Base-by-base conservation (phyloP, 1,140 invertebrate species). In the Lucilia sericata region DNA sequence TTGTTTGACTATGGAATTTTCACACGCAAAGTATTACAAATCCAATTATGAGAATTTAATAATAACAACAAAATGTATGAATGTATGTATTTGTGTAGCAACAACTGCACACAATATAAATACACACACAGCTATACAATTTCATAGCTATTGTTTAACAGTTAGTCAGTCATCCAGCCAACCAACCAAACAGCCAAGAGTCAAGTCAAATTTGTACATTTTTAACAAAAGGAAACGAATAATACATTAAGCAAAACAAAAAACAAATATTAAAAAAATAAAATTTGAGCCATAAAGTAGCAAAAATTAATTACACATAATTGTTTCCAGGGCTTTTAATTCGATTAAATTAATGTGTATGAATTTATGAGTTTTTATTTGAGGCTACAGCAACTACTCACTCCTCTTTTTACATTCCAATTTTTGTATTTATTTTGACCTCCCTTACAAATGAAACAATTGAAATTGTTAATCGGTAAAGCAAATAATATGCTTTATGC, bases 41-140 rank as follows among this genome's bases (percentile, higher is more conserved):
- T 80, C 76, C 76, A 80, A 80, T 80, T 80, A 80, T 80, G 76
- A 80, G 34, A 80, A 80, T 80, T 80, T 80, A 80, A 80, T 80
- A 80, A 80, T 80, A 80, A 80, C 76, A 80, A 70, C 19, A 70
- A 70, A 21, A 70, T 17, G n/a, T 60, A 60, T 60, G 17, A 36
- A 36, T 36, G 36, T 36, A 8, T 36, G 36, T 42, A 30, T 30
- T 30, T 30, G 42, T 42, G 42, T 21, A 7, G n/a, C n/a, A n/a
- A 70, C 65, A 70, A 19, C 21, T 10, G 21, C 65, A 70, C 65
- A 70, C 19, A 70, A 70, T n/a, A 70, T 8, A 17, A n/a, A n/a
- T 65, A 65, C 14, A 70, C 19, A 70, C n/a, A 70, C 19, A 70
- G 19, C 7, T 12, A 70, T 25, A 21, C 65, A 21, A 42, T 42